phyloP scores from a whole-genome alignment of 2,797 vertebrate species.

The Crypturellus tataupa region DNA sequence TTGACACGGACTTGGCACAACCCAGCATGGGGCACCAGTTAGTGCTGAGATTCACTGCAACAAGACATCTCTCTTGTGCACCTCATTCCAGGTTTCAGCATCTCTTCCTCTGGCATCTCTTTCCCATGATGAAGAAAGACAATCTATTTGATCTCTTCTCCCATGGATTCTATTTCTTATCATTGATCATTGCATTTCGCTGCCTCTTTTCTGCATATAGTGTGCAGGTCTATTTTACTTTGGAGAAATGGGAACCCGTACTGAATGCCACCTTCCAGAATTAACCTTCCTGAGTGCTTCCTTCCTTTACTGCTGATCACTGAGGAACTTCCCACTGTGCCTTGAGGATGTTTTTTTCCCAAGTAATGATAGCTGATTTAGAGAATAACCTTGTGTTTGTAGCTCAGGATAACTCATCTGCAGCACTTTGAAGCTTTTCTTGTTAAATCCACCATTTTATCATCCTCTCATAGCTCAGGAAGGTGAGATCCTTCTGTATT shows the following conservation, averaged over 20 bases:
- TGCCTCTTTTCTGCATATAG: neutral
- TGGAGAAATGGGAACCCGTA: neutral
- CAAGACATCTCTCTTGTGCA: neutral
- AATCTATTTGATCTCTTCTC: neutral
- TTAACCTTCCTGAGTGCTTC: neutral
- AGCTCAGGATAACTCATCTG: conserved; percentile 19
- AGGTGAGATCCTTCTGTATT: conserved; percentile 21
- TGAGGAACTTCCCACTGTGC: neutral
- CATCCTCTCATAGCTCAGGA: conserved; percentile 10
- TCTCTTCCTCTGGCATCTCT: neutral
- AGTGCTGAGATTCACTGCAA: neutral
- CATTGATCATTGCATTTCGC: neutral
- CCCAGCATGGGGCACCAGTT: rapidly evolving
- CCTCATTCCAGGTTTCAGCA: neutral
- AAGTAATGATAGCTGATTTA: conserved; percentile 31
- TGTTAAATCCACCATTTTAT: neutral
- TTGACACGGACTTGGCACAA: neutral
- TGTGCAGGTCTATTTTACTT: neutral
- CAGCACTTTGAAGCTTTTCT: conserved; percentile 32
- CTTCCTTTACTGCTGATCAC: neutral
- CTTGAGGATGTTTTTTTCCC: conserved; percentile 10
- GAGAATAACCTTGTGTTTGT: conserved; percentile 2
- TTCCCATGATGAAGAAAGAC: neutral
- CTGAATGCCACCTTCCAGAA: neutral
- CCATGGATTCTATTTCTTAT: neutral